Conservation (phyloP, 2,113 vertebrate species). For the Penelope pileata region DNA sequence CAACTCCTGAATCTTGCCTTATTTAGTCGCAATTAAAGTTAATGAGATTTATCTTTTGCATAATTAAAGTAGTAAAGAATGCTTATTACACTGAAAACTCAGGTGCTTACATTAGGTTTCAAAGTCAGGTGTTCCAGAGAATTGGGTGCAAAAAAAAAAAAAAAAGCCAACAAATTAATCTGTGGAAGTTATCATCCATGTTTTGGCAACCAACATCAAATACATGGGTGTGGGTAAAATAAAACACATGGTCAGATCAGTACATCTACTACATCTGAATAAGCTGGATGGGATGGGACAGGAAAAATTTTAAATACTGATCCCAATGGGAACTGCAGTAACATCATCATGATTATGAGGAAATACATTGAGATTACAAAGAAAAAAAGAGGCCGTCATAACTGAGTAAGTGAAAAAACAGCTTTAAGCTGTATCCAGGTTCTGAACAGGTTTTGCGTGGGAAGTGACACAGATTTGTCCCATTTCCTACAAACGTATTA, state of each 20-base stretch:
- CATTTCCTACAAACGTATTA: not conserved
- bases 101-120: not conserved
- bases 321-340: not conserved
- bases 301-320: not conserved
- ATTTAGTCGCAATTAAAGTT: not conserved
- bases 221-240: not conserved
- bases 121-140: not conserved
- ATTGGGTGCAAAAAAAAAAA: not conserved
- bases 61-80: not conserved
- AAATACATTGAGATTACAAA: slow-evolving; percentile 25
- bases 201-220: not conserved
- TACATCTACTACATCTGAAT: not conserved
- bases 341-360: not conserved
- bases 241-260: not conserved
- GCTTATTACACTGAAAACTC: not conserved
- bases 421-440: not conserved
- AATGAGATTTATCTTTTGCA: not conserved
- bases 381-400: not conserved
- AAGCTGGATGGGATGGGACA: not conserved
- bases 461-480: not conserved
- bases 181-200: not conserved
- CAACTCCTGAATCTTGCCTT: not conserved
- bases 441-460: not conserved
- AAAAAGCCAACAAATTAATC: not conserved
- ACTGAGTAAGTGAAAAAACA: not conserved